phyloP scores from a whole-genome alignment of 37 sponge, comb jelly and placozoan genomes.

The Chondrilla cf. caribensis region DNA sequence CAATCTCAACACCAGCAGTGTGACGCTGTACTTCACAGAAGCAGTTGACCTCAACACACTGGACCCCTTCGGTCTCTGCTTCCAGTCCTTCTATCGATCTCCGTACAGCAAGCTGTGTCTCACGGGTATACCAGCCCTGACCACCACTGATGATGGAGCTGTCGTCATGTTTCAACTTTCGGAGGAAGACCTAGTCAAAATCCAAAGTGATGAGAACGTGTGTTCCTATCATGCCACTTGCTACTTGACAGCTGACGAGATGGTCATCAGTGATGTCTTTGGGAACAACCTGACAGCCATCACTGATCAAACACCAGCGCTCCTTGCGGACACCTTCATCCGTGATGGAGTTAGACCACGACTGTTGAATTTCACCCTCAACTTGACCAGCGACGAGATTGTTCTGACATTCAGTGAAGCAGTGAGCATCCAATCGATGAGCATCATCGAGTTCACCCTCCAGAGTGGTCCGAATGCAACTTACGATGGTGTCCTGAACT shows the following conservation, averaged over 20 bases:
- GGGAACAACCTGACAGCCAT: slow-evolving; percentile 29
- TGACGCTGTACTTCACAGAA: slow-evolving; percentile 67
- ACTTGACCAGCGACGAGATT: slow-evolving; percentile 26
- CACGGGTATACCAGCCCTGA: slow-evolving; percentile 30
- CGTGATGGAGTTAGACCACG: slow-evolving; percentile 18
- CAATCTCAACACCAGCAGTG: slow-evolving; percentile 42
- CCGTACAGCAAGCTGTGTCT: slow-evolving; percentile 42
- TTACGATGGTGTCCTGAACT: slow-evolving; percentile 26
- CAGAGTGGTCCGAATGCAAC: not conserved
- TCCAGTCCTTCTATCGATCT: slow-evolving; percentile 40
- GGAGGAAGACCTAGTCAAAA: slow-evolving; percentile 22
- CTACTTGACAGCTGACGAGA: slow-evolving; percentile 29
- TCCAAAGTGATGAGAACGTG: slow-evolving; percentile 28
- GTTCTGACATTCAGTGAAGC: slow-evolving; percentile 53
- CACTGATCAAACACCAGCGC: slow-evolving; percentile 30
- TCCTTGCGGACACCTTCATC: not conserved
- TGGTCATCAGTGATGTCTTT: slow-evolving; percentile 38
- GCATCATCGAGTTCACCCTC: not conserved
- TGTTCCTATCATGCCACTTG: slow-evolving; percentile 47
- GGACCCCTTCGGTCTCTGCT: slow-evolving; percentile 33
- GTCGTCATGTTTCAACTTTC: slow-evolving; percentile 24
- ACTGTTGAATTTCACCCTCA: slow-evolving; percentile 30
- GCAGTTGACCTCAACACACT: slow-evolving; percentile 41
- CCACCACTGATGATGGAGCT: slow-evolving; percentile 18
- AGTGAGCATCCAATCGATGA: not conserved